Evolutionary conservation across 1,140 invertebrate genomes (phyloP).

Genomic region (Tyrophagus putrescentiae): DNA sequence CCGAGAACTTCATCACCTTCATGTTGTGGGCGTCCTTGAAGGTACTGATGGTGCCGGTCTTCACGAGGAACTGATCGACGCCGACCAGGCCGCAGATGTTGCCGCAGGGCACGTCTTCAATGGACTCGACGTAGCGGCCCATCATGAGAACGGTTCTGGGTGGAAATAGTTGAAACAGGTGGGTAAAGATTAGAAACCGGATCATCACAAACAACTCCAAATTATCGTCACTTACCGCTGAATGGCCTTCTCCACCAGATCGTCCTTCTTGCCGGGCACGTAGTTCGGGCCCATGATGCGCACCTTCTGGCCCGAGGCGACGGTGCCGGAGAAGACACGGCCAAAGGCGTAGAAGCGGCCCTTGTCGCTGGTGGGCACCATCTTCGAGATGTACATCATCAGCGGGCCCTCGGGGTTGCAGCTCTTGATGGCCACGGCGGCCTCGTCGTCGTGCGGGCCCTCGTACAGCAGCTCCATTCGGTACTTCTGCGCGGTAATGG

Average conservation of each 20-base stretch:
- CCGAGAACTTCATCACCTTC: conserved; percentile 95
- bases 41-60: conserved; percentile 97
- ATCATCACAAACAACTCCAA: conserved; percentile 15
- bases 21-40: conserved; percentile 99
- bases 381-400: conserved; percentile 99
- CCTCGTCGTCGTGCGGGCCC: conserved; percentile 92
- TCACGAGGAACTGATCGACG: conserved; percentile 98
- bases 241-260: conserved; percentile 96
- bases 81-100: conserved; percentile 99
- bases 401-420: conserved; percentile 91
- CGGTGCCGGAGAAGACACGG: conserved; percentile 95
- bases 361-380: conserved; percentile 99
- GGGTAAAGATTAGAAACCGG: background rate
- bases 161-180: background rate
- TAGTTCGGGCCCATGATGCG: conserved; percentile 98
- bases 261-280: conserved; percentile 93
- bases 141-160: conserved; percentile 95
- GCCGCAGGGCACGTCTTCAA: conserved; percentile 97
- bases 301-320: conserved; percentile 84
- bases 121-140: conserved; percentile 98
- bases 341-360: conserved; percentile 99
- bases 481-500: conserved; percentile 96
- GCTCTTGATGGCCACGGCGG: conserved; percentile 60
- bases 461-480: conserved; percentile 98
- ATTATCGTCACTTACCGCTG: conserved; percentile 43